Evolutionary conservation across 2,113 vertebrate species (phyloP), one percentile per base, ranked within the genome.

Genomic region (Chaetops frenatus): DNA sequence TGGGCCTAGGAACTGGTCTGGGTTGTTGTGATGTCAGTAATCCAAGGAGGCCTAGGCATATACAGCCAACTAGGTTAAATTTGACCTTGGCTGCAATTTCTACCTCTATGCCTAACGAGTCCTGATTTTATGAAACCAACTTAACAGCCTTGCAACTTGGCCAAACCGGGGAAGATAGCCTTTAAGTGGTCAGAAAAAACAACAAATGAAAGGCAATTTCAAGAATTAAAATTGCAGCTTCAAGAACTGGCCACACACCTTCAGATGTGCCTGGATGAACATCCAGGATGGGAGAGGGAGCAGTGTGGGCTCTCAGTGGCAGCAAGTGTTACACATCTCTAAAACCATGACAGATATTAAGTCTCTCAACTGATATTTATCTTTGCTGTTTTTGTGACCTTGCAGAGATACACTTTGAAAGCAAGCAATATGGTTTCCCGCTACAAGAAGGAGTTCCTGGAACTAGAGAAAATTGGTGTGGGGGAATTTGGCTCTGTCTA

Each of bases 401-500:
- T 96, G 65, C 96, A 99, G 99, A 98, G 98, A 81, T 98, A 95
- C 40, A 97, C 98, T 74, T 96, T 99, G 73, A 98, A 96, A 85
- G 97, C 98, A 20, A 98, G 97, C 95, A 97, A 98, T 76, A 99
- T 99, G 99, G 97, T 98, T 97, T 99, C 99, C 3, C 99, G 99
- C 33, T 99, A 99, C 48, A 97, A 99, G 97, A 99, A 98, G 8
- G 99, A 99, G 96, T 99, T 99, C 95, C 96, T 99, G 96, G 99
- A 99, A 96, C 95, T 99, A 69, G 99, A 99, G 95, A 97, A 97
- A 93, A 99, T 99, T 22, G 99, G 99, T 8, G 98, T 98, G 76
- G 99, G 99, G 42, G 98, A 99, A 91, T 99, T 99, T 94, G 99
- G 99, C 60, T 97, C 98, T 1, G 99, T 99, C 88, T 99, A 98